Base-by-base conservation (phyloP, 2,888 invertebrate genomes). In the Caenorhabditis virilis region DNA sequence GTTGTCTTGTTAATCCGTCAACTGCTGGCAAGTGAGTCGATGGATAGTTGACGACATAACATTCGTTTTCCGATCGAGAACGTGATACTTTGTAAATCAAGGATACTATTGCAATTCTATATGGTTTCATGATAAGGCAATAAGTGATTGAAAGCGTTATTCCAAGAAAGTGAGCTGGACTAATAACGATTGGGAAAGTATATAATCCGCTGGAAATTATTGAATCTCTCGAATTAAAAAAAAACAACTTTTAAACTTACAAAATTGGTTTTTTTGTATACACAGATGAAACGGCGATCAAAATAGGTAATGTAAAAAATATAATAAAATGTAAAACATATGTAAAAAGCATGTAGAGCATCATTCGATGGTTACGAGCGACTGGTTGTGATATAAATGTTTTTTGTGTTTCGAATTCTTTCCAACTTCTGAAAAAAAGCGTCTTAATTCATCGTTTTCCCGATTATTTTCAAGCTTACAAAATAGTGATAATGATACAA, bases 361-460 rank as follows among this genome's bases (percentile, higher is more conserved):
- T 61, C 61, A 61, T 61, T 25, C 61, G 55, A 27, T 61, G 61
- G n/a, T 61, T 61, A 11, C 55, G 46, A 5, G 55, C 39, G 0
- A 41, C 50, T 0, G 46, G 18, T 0, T 35, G n/a, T 0, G 51
- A 51, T 2, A 61, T 11, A 9, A 36, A 46, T 4, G 46, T 20
- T 15, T 55, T 55, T 26, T 61, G 61, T 4, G 33, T 20, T 0
- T n/a, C 22, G 16, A 55, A 55, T 13, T 61, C 49, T 22, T 54
- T 51, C 15, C 39, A 51, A 27, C 54, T 50, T 30, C 60, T 60
- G 54, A 20, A 45, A 50, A 41, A 16, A 26, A 39, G 26, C 20
- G 38, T 7, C 1, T n/a, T 11, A 43, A 13, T 50, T 39, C 11
- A 43, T n/a, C n/a, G 2, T 27, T 27, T 16, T 2, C n/a, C 13